Conservation (phyloP, 2,797 vertebrate genomes). For the Typhlichthys subterraneus region DNA sequence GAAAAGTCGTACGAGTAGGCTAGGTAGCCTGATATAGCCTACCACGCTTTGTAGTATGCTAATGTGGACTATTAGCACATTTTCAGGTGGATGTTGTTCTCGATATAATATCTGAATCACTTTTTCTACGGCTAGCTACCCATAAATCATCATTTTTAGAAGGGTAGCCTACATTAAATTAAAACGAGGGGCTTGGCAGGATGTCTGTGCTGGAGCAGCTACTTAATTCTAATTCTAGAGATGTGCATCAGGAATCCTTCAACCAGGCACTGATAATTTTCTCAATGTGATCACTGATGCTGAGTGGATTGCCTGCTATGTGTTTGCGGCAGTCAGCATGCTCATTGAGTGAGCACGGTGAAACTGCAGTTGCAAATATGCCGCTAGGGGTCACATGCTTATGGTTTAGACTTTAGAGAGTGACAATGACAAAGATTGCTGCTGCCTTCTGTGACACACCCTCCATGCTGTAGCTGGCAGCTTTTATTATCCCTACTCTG, state of each 20-base stretch:
- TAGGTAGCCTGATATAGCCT: slow-evolving; percentile 9
- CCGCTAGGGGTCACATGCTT: slow-evolving; percentile 64
- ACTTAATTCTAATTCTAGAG: slow-evolving; percentile 15
- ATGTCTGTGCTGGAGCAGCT: slow-evolving; percentile 14
- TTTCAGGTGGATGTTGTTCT: slow-evolving; percentile 5
- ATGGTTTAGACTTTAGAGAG: too few relatives aligned
- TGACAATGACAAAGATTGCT: slow-evolving; percentile 20
- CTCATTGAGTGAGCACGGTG: slow-evolving; percentile 2
- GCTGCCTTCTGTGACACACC: slow-evolving; percentile 53
- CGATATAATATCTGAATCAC: slow-evolving; percentile 9
- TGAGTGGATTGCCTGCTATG: slow-evolving; percentile 28
- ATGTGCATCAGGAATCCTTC: neutral
- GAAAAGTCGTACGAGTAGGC: slow-evolving; percentile 14
- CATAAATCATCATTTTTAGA: slow-evolving; percentile 10
- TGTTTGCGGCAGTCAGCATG: slow-evolving; percentile 28
- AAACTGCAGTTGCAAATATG: slow-evolving; percentile 52
- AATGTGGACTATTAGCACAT: slow-evolving; percentile 10
- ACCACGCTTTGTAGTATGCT: slow-evolving; percentile 10
- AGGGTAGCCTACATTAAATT: slow-evolving; percentile 30
- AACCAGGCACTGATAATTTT: slow-evolving; percentile 4
- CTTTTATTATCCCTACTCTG: neutral
- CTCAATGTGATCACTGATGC: slow-evolving; percentile 9
- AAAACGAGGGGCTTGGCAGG: slow-evolving; percentile 17
- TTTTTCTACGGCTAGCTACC: neutral
- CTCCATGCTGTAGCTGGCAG: slow-evolving; percentile 23